Conservation (phyloP, 1,140 invertebrate genomes). For the Nephotettix cincticeps region DNA sequence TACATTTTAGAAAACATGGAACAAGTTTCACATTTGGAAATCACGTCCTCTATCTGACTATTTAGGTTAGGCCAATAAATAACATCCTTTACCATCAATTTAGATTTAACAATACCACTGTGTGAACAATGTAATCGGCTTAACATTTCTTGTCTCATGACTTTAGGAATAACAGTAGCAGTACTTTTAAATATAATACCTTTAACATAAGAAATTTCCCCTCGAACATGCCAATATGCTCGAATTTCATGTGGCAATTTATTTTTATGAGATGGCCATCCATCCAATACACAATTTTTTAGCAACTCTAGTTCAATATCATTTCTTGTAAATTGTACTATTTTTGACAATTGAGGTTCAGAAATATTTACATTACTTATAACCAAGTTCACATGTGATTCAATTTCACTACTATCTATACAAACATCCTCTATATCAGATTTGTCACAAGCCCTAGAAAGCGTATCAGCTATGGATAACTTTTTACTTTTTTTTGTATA, state of each 20-base stretch:
- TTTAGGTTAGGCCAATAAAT: conserved; percentile 25
- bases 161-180: background rate
- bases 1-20: conserved; percentile 33
- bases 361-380: background rate
- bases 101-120: background rate
- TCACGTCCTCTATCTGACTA: conserved; percentile 1
- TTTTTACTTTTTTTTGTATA: background rate
- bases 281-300: background rate
- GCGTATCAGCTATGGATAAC: background rate
- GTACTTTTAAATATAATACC: background rate
- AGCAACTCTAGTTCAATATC: background rate
- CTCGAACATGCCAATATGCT: background rate
- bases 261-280: background rate
- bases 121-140: background rate
- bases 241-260: background rate
- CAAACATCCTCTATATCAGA: background rate
- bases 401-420: background rate
- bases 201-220: background rate
- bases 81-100: background rate
- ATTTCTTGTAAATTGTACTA: no score
- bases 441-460: background rate
- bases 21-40: conserved; percentile 25
- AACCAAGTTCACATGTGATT: background rate
- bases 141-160: background rate
- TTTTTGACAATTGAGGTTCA: background rate